Evolutionary conservation across 2,797 vertebrate species (phyloP).

Genomic region (Geotria australis): DNA sequence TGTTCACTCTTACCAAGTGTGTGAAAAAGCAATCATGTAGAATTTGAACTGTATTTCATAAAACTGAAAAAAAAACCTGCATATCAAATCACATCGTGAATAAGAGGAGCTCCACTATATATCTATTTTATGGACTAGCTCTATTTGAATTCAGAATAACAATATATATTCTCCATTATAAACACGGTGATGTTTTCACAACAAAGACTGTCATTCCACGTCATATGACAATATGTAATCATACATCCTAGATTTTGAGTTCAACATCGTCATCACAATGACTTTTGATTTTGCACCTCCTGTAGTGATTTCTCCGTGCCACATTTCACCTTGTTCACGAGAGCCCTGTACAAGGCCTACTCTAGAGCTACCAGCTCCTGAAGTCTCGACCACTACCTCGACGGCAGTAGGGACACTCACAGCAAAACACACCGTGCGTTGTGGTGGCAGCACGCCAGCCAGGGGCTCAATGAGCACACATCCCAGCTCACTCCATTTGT

Average conservation of each 20-base stretch:
- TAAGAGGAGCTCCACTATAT: too few relatives aligned
- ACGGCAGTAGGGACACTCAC: constrained; percentile 17
- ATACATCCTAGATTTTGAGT: constrained; percentile 12
- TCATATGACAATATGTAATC: constrained; percentile 24
- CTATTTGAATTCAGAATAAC: too few relatives aligned
- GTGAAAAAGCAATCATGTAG: too few relatives aligned
- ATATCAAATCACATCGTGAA: too few relatives aligned
- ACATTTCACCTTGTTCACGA: constrained; percentile 6
- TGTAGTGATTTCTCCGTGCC: constrained; percentile 20
- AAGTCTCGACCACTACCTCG: constrained; percentile 9
- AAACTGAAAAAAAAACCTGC: too few relatives aligned
- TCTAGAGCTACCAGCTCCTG: too few relatives aligned
- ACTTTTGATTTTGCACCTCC: constrained; percentile 8
- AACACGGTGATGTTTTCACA: too few relatives aligned
- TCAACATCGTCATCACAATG: constrained; percentile 15
- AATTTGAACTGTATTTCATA: too few relatives aligned
- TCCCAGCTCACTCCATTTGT: constrained; percentile 18
- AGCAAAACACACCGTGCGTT: constrained; percentile 20
- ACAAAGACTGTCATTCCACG: constrained; percentile 6
- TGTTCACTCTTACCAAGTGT: too few relatives aligned
- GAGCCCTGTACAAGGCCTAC: too few relatives aligned
- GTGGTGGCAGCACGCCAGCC: constrained; percentile 14
- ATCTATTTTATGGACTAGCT: too few relatives aligned
- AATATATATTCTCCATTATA: too few relatives aligned
- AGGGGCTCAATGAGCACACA: constrained; percentile 31